A percentile compares a stretch with the other conserved stretches of the same genome.
phyloP scores from a whole-genome alignment of 92 coral and sea anemone genomes.

The Palythoa caribaeorum region DNA sequence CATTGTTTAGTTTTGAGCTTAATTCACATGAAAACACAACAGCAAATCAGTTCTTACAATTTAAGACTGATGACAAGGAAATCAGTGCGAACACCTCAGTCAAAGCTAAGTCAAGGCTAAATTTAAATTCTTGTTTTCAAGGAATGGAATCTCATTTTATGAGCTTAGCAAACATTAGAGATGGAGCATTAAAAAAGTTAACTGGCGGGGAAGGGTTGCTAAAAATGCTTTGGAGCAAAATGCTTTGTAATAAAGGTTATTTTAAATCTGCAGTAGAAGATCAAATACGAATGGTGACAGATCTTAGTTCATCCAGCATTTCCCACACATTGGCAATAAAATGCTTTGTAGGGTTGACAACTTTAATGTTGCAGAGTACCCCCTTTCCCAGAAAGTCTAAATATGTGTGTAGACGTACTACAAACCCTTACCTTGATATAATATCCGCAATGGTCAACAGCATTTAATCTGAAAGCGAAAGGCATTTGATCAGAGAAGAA shows the following conservation, averaged over 20 bases:
- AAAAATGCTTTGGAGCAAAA: slow-evolving; percentile 25
- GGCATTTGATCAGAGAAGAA: slow-evolving; percentile 41
- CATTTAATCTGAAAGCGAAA: slow-evolving; percentile 23
- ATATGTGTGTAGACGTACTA: slow-evolving; percentile 32
- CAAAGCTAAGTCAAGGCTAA: slow-evolving; percentile 16
- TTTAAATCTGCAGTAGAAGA: neutral
- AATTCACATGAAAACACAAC: slow-evolving; percentile 33
- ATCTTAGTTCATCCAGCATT: slow-evolving; percentile 23
- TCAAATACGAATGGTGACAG: slow-evolving; percentile 21
- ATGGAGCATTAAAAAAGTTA: slow-evolving; percentile 22
- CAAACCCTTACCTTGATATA: slow-evolving; percentile 23
- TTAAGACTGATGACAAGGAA: slow-evolving; percentile 17
- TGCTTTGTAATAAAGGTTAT: slow-evolving; percentile 3
- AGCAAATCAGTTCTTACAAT: slow-evolving; percentile 28
- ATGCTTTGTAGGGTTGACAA: slow-evolving; percentile 37
- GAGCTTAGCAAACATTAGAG: slow-evolving; percentile 31
- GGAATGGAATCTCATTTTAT: slow-evolving; percentile 24
- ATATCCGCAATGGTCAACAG: slow-evolving; percentile 26
- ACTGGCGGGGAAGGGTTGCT: slow-evolving; percentile 24
- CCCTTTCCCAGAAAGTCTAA: slow-evolving; percentile 32
- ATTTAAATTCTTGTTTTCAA: slow-evolving; percentile 21
- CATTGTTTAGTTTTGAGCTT: slow-evolving; percentile 31
- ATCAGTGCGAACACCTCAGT: slow-evolving; percentile 28
- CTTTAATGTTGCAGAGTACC: slow-evolving; percentile 33
- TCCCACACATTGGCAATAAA: slow-evolving; percentile 37